Evolutionary conservation across 1,140 invertebrate species (phyloP).

Genomic region (Aphelinus atriplicis): DNA sequence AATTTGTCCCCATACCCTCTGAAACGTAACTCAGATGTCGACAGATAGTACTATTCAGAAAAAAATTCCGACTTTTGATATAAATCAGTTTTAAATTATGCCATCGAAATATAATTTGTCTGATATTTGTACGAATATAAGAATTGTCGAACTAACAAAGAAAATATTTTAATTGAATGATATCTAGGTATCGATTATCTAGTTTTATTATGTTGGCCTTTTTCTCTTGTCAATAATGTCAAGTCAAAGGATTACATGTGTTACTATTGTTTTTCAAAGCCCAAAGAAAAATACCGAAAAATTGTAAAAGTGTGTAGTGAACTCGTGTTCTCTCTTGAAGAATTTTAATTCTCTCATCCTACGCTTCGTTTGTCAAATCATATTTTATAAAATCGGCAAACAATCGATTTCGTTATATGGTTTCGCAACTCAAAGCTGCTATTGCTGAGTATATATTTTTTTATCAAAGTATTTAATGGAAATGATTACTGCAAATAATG

Average conservation of each 20-base stretch:
- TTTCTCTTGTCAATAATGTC: neutral
- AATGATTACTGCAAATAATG: neutral
- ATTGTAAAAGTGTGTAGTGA: constrained; percentile 26
- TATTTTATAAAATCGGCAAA: neutral
- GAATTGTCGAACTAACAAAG: no score
- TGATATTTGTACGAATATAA: no score
- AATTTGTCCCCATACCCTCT: constrained; percentile 10
- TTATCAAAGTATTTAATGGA: neutral
- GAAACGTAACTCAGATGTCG: constrained; percentile 6
- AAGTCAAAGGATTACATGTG: neutral
- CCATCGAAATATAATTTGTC: no score
- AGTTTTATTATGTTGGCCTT: neutral
- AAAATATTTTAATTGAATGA: no score
- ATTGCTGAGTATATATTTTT: neutral
- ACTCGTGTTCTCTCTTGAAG: constrained; percentile 34
- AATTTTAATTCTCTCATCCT: constrained; percentile 4
- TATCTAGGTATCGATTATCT: neutral
- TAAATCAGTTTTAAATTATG: no score
- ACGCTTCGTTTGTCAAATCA: neutral
- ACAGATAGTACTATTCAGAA: constrained; percentile 45
- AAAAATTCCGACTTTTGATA: no score
- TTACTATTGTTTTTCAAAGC: no score
- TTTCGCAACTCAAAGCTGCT: constrained; percentile 3
- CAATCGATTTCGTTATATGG: constrained; percentile 9
- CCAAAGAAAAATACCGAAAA: constrained; percentile 23